phyloP scores from a whole-genome alignment of 2,797 vertebrate genomes.

The Emydoidea blandingii region DNA sequence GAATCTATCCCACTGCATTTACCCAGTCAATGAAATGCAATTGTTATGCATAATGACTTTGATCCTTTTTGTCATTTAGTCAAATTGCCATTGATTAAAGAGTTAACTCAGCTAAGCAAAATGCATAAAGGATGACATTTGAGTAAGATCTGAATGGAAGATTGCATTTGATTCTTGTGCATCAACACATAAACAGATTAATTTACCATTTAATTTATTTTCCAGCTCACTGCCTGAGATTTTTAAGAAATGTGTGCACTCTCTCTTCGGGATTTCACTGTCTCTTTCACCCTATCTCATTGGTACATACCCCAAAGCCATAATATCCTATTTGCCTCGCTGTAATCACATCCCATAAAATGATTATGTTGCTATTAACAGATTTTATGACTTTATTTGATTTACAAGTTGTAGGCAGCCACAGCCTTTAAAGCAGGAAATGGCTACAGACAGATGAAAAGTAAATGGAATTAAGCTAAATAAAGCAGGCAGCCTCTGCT shows the following conservation, averaged over 20 bases:
- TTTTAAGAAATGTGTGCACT: constrained; percentile 31
- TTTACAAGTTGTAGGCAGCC: constrained; percentile 42
- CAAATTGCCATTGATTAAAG: constrained; percentile 57
- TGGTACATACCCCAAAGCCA: constrained; percentile 21
- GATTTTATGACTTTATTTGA: constrained; percentile 52
- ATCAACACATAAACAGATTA: constrained; percentile 12
- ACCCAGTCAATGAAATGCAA: constrained; percentile 43
- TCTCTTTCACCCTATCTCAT: fast-evolving
- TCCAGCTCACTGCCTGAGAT: constrained; percentile 32
- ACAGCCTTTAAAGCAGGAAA: constrained; percentile 53
- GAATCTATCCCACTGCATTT: neutral
- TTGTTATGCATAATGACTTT: constrained; percentile 63
- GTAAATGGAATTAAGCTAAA: constrained; percentile 61
- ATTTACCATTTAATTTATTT: constrained; percentile 56
- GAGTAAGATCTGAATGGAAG: constrained; percentile 51
- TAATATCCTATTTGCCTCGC: constrained; percentile 33
- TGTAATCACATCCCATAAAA: constrained; percentile 44
- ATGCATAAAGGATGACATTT: constrained; percentile 30
- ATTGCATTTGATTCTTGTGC: constrained; percentile 37
- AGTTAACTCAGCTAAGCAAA: constrained; percentile 36
- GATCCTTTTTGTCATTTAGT: constrained; percentile 48
- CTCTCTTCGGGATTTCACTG: constrained; percentile 11
- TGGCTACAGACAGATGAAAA: constrained; percentile 50
- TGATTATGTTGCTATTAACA: constrained; percentile 39
- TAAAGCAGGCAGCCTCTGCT: neutral